phyloP scores from a whole-genome alignment of 2,113 vertebrate species.

The Phalacrocorax carbo region DNA sequence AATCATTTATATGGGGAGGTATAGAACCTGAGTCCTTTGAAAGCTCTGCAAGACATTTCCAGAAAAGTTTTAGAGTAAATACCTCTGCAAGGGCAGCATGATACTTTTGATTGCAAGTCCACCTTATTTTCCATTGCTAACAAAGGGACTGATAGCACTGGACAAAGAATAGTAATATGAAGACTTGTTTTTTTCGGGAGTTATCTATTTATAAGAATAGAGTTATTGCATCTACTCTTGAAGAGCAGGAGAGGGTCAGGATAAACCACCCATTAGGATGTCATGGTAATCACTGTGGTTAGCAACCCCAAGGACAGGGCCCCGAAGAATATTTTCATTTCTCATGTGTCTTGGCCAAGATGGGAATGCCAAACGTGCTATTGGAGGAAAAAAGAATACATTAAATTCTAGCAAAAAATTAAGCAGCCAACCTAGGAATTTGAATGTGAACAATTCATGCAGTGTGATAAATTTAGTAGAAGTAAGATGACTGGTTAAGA shows the following conservation, averaged over 20 bases:
- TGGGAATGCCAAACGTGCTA: background rate
- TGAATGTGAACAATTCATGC: background rate
- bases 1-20: background rate
- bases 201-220: background rate
- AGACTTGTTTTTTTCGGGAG: background rate
- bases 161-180: background rate
- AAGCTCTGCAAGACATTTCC: background rate
- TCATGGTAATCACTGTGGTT: background rate
- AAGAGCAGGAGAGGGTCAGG: background rate
- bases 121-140: background rate
- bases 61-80: background rate
- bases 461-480: background rate
- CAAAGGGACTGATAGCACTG: background rate
- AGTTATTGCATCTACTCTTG: background rate
- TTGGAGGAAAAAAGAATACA: background rate
- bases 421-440: background rate
- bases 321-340: background rate
- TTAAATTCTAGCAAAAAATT: background rate
- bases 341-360: background rate
- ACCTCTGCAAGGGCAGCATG: background rate
- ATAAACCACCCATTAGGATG: background rate
- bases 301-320: background rate
- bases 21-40: background rate
- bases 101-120: background rate
- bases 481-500: background rate